Base-by-base conservation (phyloP, 2,797 vertebrate genomes). In the Apogon hyalosoma region DNA sequence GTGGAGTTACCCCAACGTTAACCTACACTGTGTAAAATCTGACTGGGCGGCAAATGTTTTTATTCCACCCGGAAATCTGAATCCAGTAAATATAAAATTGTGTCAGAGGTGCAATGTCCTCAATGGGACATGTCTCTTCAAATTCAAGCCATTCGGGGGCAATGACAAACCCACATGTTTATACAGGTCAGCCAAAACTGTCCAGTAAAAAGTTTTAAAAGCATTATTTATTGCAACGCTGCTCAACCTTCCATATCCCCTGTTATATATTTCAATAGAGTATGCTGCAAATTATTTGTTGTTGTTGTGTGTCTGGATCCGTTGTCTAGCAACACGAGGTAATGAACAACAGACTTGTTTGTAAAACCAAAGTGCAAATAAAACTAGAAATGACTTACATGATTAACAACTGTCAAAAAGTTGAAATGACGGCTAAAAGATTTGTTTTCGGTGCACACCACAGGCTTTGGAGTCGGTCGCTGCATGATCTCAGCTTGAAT, bases 271-370 rank as follows among this genome's bases (percentile, higher is more conserved):
- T 59, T 63, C 51, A 67, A 24, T 63, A 24, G 73, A 42, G 1
- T 57, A 52, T 28, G 41, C 11, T 16, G 16, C 42, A 73, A 19
- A 49, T 59, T 36, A 31, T 7, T 48, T 63, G 56, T 13, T 77
- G 73, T 74, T 66, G 48, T 10, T 19, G 52, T 68, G 52, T 60
- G 63, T 81, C 54, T 39, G 43, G 56, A 45, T 47, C 65, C 50
- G 76, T 64, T 60, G 54, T 68, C 58, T 61, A 54, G 81, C 79
- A 80, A 73, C 59, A 0, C 33, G 50, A 60, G 53, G 45, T 78
- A 74, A 82, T 76, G 21, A 72, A 71, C 80, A 61, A 39, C 75
- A 83, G 75, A 61, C 62, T 38, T 66, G 64, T 41, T 69, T 74
- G 74, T 48, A 73, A 46, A 24, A 66, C 75, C 43, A 59, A 18